Conservation (phyloP, 2,113 vertebrate species). For the Myrmecobius fasciatus region DNA sequence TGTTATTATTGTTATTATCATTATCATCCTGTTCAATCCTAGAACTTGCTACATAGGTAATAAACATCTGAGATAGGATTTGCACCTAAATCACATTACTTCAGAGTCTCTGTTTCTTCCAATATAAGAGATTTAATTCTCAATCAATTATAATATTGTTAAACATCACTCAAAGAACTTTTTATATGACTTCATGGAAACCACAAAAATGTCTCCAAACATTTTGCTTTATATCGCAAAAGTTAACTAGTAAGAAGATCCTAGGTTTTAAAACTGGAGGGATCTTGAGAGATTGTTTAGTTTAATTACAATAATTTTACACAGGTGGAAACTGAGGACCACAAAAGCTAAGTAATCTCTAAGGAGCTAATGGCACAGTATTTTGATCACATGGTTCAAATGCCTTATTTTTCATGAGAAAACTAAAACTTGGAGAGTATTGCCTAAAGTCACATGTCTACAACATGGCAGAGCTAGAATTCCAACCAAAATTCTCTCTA, state of each 20-base stretch:
- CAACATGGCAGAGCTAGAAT: background rate
- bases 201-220: background rate
- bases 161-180: background rate
- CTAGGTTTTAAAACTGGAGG: background rate
- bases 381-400: background rate
- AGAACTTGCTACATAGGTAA: background rate
- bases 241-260: background rate
- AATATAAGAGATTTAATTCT: background rate
- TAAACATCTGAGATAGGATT: background rate
- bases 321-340: background rate
- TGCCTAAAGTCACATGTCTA: background rate
- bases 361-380: background rate
- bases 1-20: background rate
- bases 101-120: background rate
- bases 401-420: background rate
- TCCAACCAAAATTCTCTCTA: background rate
- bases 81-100: background rate
- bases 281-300: background rate
- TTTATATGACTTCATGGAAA: background rate
- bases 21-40: background rate
- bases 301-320: background rate
- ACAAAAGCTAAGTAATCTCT: background rate
- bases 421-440: background rate
- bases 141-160: background rate
- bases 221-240: background rate